Evolutionary conservation across 2,797 vertebrate genomes (phyloP).

Genomic region (Pantherophis vulpinus): DNA sequence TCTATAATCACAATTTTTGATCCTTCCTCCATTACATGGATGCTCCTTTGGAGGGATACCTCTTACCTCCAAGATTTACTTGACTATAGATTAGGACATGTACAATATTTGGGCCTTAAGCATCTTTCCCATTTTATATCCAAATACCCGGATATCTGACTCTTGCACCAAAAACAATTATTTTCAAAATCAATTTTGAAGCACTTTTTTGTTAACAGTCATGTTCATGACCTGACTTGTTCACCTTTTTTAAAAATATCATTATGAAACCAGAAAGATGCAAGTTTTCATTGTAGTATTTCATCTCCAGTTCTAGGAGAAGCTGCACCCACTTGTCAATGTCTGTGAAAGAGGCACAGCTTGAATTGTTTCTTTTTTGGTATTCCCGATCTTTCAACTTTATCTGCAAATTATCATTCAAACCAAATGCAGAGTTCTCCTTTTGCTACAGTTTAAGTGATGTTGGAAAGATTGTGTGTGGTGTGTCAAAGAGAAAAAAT

Average conservation of each 20-base stretch:
- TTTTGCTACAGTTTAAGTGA: background rate
- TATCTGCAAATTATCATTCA: background rate
- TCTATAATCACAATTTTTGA: background rate
- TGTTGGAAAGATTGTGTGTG: background rate
- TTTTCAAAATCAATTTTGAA: background rate
- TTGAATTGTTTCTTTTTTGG: background rate
- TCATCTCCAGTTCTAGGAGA: background rate
- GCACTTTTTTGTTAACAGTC: background rate
- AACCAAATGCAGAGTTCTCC: background rate
- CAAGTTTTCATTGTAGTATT: background rate
- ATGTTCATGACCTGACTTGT: slow-evolving; percentile 13
- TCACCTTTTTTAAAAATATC: background rate
- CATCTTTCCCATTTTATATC: background rate
- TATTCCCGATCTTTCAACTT: background rate
- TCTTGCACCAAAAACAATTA: background rate
- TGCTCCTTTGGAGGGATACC: background rate
- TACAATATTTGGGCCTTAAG: background rate
- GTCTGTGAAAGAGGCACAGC: background rate
- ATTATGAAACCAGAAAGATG: background rate
- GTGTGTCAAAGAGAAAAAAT: background rate
- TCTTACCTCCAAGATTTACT: background rate
- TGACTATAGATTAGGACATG: background rate
- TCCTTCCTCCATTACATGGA: background rate
- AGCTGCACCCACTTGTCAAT: slow-evolving; percentile 2
- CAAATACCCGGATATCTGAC: background rate